Evolutionary conservation across 2,113 vertebrate species (phyloP), one percentile per base, ranked within the genome.

Genomic region (Chlamydotis undulata): DNA sequence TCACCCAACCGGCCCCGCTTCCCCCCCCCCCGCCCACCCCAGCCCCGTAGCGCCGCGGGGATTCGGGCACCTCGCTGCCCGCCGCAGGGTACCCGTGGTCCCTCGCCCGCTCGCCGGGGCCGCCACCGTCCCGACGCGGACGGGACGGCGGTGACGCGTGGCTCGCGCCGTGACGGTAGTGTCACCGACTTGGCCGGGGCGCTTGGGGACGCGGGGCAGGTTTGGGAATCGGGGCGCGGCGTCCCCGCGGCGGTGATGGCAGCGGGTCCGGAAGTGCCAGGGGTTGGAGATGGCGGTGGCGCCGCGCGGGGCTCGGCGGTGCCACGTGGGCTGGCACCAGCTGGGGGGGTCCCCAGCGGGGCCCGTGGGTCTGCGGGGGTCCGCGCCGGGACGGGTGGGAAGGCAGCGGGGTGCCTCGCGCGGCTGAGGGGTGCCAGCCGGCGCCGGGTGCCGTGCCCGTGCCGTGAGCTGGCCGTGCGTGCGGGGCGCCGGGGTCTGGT

Each of bases 351-450:
- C 41, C 41, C 41, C 41, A 41, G 11, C 39, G 39, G 11, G 39
- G 39, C 39, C 39, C 22, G 19, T 49, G 7, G 64, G 6, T 9
- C 4, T 7, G 5, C 10, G 4, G 22, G 55, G 53, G 35, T 14
- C 53, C 4, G 39, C 0, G 0, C 33, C 0, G 0, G 35, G 76
- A 52, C 4, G 0, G 1, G 18, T 1, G 4, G 60, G 60, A 59
- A 45, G 43, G 24, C 5, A 13, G 7, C 10, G 29, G n/a, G 60
- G 12, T 7, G 9, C 41, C 69, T 55, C 0, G 53, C 8, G 2
- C 3, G 23, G 56, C 35, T 50, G 15, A 2, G 1, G 37, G 37
- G n/a, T 10, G 17, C 28, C 6, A 11, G 33, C 14, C 39, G 4
- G 56, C 4, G 8, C 43, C 9, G 63, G 53, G 45, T 14, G 60